Evolutionary conservation across 2,797 vertebrate genomes (phyloP), one percentile per base, ranked within the genome.

Genomic region (Propithecus deckenii): DNA sequence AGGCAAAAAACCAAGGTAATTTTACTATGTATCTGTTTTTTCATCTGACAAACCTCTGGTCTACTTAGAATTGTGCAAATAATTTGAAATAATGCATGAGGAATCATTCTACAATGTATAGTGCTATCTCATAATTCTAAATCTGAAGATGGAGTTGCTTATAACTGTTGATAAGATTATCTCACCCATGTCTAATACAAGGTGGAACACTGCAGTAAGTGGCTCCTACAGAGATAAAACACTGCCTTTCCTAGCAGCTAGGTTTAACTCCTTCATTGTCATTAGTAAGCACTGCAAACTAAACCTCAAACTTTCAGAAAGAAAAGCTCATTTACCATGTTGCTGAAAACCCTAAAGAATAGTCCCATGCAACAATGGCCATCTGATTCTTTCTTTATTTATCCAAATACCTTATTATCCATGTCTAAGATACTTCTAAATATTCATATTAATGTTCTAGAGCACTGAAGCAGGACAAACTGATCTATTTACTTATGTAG

Each of bases 161-260:
- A 88, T 52, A 92, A 92, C 43, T 87, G 28, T 78, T 81, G 91
- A 87, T 89, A 80, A 96, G 63, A 96, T 94, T 96, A 78, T 85
- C 80, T 83, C 63, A 7, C 35, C 22, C 32, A 55, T 15, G 41
- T 94, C 35, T 87, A 89, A 94, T 67, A 96, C 71, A 80, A 94
- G 46, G 86, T 96, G 67, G 74, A 91, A 94, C 50, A 43, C 50
- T 65, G 22, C 5, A 76, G 84, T 76, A 91, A 91, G 43, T 9
- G 59, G 10, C 22, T 86, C 61, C 69, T 32, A 23, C 32, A 86
- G 88, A 94, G 84, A 87, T 79, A 72, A 94, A 35, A 74, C 15
- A 61, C 4, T 3, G 30, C 48, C 46, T 94, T 79, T 15, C 41
- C 9, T n/a, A 52, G 30, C 7, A 92, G 12, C 2, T 13, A 46